These are phyloP conservation scores for Montipora foliosa DNA, from an alignment of 64 coral and sea anemone genomes.

Conservation along the genomic window DNA sequence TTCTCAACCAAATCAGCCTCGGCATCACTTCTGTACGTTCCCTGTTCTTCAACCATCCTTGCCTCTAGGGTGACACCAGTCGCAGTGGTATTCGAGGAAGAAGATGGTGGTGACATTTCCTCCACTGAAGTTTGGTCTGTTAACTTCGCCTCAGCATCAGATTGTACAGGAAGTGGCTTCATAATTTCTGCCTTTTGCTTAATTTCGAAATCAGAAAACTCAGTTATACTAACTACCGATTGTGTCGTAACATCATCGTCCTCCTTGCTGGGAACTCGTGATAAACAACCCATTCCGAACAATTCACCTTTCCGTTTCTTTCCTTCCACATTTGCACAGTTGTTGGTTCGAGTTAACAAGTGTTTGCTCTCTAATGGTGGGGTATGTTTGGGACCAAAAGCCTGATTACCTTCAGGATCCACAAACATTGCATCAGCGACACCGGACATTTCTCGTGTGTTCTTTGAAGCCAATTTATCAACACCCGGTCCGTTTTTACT, in stretches of 20 bases:
- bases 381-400: constrained; percentile 20
- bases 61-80: not conserved
- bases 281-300: not conserved
- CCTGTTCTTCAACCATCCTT: not conserved
- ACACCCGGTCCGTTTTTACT: constrained; percentile 25
- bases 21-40: not conserved
- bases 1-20: not conserved
- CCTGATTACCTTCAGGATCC: not conserved
- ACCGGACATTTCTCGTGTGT: not conserved
- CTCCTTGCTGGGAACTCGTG: not conserved
- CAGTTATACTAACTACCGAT: not conserved
- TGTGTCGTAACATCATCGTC: not conserved
- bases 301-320: constrained; percentile 33
- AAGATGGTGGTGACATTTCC: not conserved
- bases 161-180: not conserved
- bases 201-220: not conserved
- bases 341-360: not conserved
- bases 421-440: constrained; percentile 19
- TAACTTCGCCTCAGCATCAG: not conserved
- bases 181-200: not conserved
- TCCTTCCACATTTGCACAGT: not conserved
- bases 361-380: constrained; percentile 11
- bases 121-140: not conserved
- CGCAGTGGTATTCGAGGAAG: not conserved
- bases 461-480: not conserved